Conservation (phyloP, 1,140 invertebrate species). For the Bombus superbus region DNA sequence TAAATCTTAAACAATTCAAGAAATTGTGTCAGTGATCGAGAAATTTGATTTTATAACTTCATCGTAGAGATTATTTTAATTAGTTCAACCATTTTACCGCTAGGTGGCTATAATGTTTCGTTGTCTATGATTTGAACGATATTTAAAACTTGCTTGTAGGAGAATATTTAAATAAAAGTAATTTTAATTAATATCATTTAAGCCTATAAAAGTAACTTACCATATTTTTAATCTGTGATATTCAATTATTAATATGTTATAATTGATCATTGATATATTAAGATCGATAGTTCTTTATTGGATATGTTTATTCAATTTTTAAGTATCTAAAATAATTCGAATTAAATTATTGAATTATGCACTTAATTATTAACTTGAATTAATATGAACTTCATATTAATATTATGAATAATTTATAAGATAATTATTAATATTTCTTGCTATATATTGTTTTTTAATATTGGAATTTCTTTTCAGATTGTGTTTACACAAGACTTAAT, state of each 20-base stretch:
- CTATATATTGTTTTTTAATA: not conserved
- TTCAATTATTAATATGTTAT: too few relatives aligned
- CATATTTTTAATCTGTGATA: not conserved
- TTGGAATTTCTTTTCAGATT: constrained; percentile 13
- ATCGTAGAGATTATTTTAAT: too few relatives aligned
- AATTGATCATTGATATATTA: not conserved
- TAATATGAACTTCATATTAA: not conserved
- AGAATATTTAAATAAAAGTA: not conserved
- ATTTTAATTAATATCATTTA: not conserved
- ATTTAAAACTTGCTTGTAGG: too few relatives aligned
- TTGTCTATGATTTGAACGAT: too few relatives aligned
- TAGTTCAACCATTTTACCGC: too few relatives aligned
- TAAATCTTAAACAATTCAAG: too few relatives aligned
- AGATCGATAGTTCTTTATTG: not conserved
- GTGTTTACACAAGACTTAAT: not conserved
- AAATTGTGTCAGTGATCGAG: too few relatives aligned
- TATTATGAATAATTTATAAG: not conserved
- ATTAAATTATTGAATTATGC: not conserved
- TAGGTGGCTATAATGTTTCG: too few relatives aligned
- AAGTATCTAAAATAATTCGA: not conserved
- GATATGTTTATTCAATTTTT: constrained; percentile 17
- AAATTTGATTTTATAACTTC: too few relatives aligned
- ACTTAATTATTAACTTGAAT: too few relatives aligned
- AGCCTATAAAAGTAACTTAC: not conserved
- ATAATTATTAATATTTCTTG: not conserved